Conservation (phyloP, 2,888 invertebrate genomes). For the Cremastinae sp. region DNA sequence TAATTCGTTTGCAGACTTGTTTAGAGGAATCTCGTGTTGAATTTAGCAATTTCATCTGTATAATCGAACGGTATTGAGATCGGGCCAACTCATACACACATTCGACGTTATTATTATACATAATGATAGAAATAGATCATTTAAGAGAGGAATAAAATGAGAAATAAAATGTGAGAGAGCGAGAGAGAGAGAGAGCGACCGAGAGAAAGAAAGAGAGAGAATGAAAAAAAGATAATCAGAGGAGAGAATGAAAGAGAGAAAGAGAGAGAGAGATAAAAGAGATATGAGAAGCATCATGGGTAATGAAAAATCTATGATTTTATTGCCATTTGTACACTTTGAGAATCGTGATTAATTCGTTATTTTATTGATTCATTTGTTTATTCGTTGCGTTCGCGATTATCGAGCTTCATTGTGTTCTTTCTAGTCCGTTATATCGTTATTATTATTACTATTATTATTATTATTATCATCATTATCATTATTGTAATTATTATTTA, state of each 20-base stretch:
- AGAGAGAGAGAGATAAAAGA: constrained; percentile 5
- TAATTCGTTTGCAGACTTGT: constrained; percentile 75
- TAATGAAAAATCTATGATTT: constrained; percentile 54
- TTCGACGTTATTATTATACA: constrained; percentile 65
- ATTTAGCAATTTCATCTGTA: constrained; percentile 76
- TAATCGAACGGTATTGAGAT: constrained; percentile 69
- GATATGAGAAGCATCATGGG: constrained; percentile 20
- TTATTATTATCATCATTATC: too few relatives aligned
- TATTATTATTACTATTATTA: constrained; percentile 52
- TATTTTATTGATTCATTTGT: constrained; percentile 39
- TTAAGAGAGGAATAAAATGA: constrained; percentile 60
- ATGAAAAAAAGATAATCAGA: constrained; percentile 52
- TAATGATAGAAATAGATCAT: constrained; percentile 69
- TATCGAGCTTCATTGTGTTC: constrained; percentile 40
- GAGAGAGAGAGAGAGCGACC: constrained; percentile 60
- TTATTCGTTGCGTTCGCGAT: constrained; percentile 64
- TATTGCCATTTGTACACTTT: constrained; percentile 59
- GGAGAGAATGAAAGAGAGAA: constrained; percentile 57
- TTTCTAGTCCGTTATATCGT: constrained; percentile 63
- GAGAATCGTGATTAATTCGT: constrained; percentile 62
- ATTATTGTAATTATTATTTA: not conserved
- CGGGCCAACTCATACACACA: constrained; percentile 67
- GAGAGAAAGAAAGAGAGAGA: constrained; percentile 10
- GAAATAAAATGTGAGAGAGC: constrained; percentile 53
- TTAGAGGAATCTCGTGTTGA: constrained; percentile 73